A percentile compares a stretch with the other conserved stretches of the same genome.
These are phyloP conservation scores for Percina caprodes DNA, from an alignment of 2,113 vertebrate species.

Conservation along the genomic window DNA sequence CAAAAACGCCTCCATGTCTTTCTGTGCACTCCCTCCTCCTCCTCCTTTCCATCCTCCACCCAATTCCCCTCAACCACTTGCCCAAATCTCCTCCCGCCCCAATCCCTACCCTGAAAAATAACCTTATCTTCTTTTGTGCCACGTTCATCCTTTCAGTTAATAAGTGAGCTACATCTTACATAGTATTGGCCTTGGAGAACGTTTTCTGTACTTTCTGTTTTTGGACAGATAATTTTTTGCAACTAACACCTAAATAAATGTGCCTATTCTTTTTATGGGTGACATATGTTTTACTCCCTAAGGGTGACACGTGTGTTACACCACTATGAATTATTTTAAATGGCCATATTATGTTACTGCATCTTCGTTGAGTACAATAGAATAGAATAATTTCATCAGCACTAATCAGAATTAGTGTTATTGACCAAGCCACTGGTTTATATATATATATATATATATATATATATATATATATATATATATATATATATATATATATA, in stretches of 20 bases:
- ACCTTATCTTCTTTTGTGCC: conserved; percentile 40
- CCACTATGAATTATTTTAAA: background rate
- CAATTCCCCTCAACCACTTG: conserved; percentile 15
- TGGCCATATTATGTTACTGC: background rate
- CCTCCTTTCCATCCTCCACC: background rate
- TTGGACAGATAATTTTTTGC: background rate
- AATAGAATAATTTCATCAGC: background rate
- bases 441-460: no score
- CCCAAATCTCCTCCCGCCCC: background rate
- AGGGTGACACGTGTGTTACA: no score
- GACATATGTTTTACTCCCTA: background rate
- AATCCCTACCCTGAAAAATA: conserved; percentile 8
- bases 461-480: no score
- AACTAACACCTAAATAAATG: background rate
- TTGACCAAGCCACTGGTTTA: no score
- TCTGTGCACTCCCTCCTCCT: background rate
- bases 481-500: no score
- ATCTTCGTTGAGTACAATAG: background rate
- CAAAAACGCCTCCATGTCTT: conserved; percentile 36
- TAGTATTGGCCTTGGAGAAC: background rate
- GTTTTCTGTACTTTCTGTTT: background rate
- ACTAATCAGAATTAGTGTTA: no score
- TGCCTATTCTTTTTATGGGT: background rate
- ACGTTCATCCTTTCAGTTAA: conserved; percentile 21
- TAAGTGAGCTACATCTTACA: conserved; percentile 26